Conservation (phyloP, 1,140 invertebrate genomes). For the Bombus sibiricus region DNA sequence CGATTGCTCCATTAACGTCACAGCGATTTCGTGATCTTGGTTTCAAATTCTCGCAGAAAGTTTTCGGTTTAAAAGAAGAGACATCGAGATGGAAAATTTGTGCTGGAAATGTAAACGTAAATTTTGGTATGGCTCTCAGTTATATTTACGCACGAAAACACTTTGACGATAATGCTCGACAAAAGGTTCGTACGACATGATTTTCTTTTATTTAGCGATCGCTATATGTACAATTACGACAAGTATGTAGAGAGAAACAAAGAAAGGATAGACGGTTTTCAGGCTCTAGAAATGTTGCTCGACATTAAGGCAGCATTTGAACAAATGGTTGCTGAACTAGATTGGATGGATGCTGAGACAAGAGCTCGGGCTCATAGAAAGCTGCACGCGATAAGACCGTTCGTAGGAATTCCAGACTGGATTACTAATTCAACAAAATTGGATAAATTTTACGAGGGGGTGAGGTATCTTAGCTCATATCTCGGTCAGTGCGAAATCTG, state of each 20-base stretch:
- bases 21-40: conserved; percentile 84
- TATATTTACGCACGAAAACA: conserved; percentile 89
- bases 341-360: conserved; percentile 92
- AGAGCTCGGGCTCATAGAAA: conserved; percentile 85
- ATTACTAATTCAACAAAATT: conserved; percentile 83
- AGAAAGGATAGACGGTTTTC: not conserved
- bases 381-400: conserved; percentile 86
- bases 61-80: conserved; percentile 85
- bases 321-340: conserved; percentile 86
- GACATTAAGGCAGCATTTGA: conserved; percentile 89
- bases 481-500: not conserved
- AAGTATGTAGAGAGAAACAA: not conserved
- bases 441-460: conserved; percentile 85
- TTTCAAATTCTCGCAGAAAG: conserved; percentile 85
- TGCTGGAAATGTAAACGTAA: conserved; percentile 89
- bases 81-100: conserved; percentile 89
- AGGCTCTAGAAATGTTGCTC: conserved; percentile 90
- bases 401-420: conserved; percentile 90
- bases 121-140: conserved; percentile 91
- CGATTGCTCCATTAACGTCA: conserved; percentile 85
- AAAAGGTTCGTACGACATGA: conserved; percentile 83
- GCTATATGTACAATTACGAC: not conserved
- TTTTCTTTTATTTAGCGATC: not conserved
- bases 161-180: conserved; percentile 87
- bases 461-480: conserved; percentile 62